A percentile compares a stretch with the other conserved stretches of the same genome.
phyloP scores from a whole-genome alignment of 1,140 invertebrate genomes.

The Cylas formicarius region DNA sequence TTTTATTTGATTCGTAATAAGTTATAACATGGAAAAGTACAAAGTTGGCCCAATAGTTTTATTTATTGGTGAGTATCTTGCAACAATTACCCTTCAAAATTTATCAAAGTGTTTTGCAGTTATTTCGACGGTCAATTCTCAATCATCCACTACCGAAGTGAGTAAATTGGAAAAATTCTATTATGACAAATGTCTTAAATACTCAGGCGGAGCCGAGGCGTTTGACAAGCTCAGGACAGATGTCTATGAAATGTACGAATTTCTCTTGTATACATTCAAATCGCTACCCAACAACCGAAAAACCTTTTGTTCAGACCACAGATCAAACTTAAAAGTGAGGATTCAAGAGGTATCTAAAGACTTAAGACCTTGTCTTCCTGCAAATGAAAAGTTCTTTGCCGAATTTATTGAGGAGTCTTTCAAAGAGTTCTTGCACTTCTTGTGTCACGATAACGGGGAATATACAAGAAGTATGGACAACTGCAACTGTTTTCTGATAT shows the following conservation, averaged over 20 bases:
- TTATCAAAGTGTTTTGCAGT: too few species aligned
- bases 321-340: slow-evolving; percentile 5
- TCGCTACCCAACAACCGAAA: slow-evolving; percentile 3
- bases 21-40: too few species aligned
- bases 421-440: slow-evolving; percentile 9
- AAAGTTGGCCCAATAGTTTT: too few species aligned
- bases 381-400: slow-evolving; percentile 2
- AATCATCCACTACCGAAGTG: slow-evolving; percentile 1
- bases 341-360: slow-evolving; percentile 4
- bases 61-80: too few species aligned
- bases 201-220: neutral
- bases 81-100: too few species aligned
- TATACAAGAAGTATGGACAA: slow-evolving; percentile 11
- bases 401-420: slow-evolving; percentile 7
- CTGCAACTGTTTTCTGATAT: too few species aligned
- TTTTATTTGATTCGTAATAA: too few species aligned
- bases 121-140: too few species aligned
- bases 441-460: slow-evolving; percentile 11
- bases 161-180: slow-evolving; percentile 9
- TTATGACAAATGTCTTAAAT: slow-evolving; percentile 11
- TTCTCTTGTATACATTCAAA: slow-evolving; percentile 7
- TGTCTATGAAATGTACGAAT: slow-evolving; percentile 16
- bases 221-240: slow-evolving; percentile 9
- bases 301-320: slow-evolving; percentile 4
- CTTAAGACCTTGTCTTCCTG: slow-evolving; percentile 1